Conservation (phyloP, 2,888 invertebrate genomes). For the Habrosyne pyritoides region DNA sequence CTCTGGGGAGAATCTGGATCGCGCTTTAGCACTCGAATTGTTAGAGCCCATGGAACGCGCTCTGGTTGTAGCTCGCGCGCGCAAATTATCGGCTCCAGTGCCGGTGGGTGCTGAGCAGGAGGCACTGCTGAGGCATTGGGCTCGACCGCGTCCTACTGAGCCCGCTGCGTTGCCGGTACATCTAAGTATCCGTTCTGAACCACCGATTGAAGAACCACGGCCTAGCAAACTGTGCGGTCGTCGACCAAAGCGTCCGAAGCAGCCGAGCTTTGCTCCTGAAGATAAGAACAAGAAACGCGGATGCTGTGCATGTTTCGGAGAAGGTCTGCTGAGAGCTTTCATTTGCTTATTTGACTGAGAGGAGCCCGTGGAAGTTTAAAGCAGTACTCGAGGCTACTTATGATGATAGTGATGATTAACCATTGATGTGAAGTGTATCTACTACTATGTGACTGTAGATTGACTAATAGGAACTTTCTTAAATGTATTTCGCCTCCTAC, state of each 20-base stretch:
- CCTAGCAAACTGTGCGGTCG: slow-evolving; percentile 66
- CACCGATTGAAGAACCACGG: slow-evolving; percentile 57
- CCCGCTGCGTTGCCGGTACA: slow-evolving; percentile 74
- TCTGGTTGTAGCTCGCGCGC: slow-evolving; percentile 69
- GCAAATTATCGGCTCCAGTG: slow-evolving; percentile 69
- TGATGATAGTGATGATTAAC: not conserved
- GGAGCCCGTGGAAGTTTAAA: slow-evolving; percentile 22
- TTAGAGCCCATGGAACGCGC: slow-evolving; percentile 76
- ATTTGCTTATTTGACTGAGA: slow-evolving; percentile 82
- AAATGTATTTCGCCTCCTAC: not conserved
- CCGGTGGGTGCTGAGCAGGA: slow-evolving; percentile 77
- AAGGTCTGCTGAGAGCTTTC: slow-evolving; percentile 76
- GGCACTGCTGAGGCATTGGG: slow-evolving; percentile 71
- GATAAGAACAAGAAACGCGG: slow-evolving; percentile 65
- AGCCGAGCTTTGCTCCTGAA: slow-evolving; percentile 70
- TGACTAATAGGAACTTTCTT: not conserved
- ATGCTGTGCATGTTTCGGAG: slow-evolving; percentile 78
- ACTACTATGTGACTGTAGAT: not conserved
- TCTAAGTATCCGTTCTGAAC: slow-evolving; percentile 70
- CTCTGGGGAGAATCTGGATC: slow-evolving; percentile 85
- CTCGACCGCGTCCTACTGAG: slow-evolving; percentile 65
- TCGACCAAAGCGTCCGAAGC: slow-evolving; percentile 66
- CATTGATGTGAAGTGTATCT: slow-evolving; percentile 4
- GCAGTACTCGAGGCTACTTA: slow-evolving; percentile 5
- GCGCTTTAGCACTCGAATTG: slow-evolving; percentile 74